A percentile compares a stretch with the other conserved stretches of the same genome.
Conservation (phyloP, 2,113 vertebrate species). For the Emydura subglobosa region DNA sequence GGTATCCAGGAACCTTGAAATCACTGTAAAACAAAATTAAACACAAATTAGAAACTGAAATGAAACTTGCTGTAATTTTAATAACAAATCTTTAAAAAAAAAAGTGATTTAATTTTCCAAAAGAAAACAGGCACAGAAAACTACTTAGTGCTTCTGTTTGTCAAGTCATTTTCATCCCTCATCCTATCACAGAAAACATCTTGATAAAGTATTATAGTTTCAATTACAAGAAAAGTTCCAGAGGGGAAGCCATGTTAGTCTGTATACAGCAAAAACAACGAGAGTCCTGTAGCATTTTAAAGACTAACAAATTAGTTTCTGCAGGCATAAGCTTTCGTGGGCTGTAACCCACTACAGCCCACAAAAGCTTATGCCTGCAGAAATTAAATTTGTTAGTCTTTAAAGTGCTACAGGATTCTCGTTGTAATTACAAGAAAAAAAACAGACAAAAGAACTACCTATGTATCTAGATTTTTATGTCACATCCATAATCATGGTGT, state of each 20-base stretch:
- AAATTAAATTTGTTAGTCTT: too few relatives aligned
- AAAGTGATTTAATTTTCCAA: neutral
- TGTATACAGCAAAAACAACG: too few relatives aligned
- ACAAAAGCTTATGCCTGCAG: too few relatives aligned
- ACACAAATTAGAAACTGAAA: conserved; percentile 20
- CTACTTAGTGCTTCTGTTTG: neutral
- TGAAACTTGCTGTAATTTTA: neutral
- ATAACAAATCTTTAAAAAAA: neutral
- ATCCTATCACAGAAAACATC: neutral
- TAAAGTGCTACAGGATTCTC: too few relatives aligned
- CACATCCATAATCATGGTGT: neutral
- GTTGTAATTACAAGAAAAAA: neutral
- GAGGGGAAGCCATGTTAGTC: too few relatives aligned
- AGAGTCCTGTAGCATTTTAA: too few relatives aligned
- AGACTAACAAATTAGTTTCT: too few relatives aligned
- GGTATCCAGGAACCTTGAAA: conserved; percentile 93
- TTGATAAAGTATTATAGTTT: neutral
- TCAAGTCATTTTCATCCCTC: neutral
- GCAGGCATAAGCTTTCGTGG: too few relatives aligned
- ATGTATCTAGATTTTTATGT: neutral
- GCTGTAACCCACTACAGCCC: too few relatives aligned
- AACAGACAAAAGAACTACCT: neutral
- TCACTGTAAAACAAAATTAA: conserved; percentile 83
- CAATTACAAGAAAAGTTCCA: neutral
- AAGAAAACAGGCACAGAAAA: neutral